Percentiles rank a stretch among this genome's conserved stretches.
These are phyloP conservation scores for Murina feae DNA, from an alignment of 2,113 vertebrate species.

Conservation along the genomic window DNA sequence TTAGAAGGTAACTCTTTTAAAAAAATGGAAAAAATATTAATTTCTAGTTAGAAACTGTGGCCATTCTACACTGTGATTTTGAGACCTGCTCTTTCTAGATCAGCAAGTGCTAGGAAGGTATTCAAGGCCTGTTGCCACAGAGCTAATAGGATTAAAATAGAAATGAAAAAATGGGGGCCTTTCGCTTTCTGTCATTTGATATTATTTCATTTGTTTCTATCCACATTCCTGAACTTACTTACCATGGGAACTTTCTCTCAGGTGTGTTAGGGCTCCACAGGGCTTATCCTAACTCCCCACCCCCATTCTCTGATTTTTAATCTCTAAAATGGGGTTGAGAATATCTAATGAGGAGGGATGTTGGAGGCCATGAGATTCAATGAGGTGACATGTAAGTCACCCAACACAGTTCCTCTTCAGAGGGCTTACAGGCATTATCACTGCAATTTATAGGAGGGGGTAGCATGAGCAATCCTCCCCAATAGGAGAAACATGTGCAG, in stretches of 20 bases:
- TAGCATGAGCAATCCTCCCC: accelerated
- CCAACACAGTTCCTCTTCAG: neutral
- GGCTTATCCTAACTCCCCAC: neutral
- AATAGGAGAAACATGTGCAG: accelerated
- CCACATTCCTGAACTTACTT: neutral
- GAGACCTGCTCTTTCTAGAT: neutral
- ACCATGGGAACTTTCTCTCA: neutral
- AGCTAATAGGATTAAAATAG: neutral
- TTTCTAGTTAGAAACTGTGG: neutral
- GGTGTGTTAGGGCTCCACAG: too few species aligned
- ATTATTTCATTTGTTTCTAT: neutral
- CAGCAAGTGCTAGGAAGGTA: neutral
- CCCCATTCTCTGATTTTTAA: neutral
- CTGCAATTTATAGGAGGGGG: neutral
- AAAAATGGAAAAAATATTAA: neutral
- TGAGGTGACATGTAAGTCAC: accelerated
- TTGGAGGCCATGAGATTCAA: neutral
- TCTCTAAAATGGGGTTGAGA: neutral
- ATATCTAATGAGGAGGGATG: neutral
- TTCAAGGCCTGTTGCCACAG: neutral
- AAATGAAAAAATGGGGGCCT: accelerated
- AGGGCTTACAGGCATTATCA: accelerated
- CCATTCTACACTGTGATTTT: neutral
- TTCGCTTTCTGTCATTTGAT: neutral
- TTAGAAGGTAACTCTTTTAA: neutral